Conservation (phyloP, 2,797 vertebrate species). For the Spinus pinus region DNA sequence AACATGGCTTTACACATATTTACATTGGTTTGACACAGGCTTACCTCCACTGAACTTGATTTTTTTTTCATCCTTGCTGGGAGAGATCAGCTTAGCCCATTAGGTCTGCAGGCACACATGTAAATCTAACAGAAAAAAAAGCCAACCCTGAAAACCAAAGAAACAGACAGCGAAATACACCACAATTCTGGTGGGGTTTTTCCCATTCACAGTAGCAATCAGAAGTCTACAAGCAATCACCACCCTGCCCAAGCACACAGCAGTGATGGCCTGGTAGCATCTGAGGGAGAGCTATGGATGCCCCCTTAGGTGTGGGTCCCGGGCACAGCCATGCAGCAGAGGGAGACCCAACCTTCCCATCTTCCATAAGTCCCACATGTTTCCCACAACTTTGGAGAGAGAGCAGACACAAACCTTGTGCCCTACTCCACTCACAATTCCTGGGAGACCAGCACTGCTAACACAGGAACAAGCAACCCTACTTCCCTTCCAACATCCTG, state of each 20-base stretch:
- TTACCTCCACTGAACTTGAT: neutral
- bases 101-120: neutral
- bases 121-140: neutral
- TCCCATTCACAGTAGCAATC: neutral
- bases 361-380: neutral
- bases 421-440: fast-evolving
- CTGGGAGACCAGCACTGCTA: neutral
- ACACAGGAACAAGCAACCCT: neutral
- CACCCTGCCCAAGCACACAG: neutral
- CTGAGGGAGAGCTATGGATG: fast-evolving
- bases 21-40: neutral
- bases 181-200: neutral
- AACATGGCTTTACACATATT: neutral
- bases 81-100: neutral
- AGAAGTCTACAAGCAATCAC: neutral
- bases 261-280: neutral
- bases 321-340: neutral
- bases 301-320: neutral
- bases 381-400: neutral
- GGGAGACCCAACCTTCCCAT: neutral
- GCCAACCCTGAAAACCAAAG: neutral
- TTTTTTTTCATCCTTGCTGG: neutral
- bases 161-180: neutral
- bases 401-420: neutral
- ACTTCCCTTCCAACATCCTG: neutral